Base-by-base conservation (phyloP, 92 coral and sea anemone species). In the Micromussa lordhowensis region DNA sequence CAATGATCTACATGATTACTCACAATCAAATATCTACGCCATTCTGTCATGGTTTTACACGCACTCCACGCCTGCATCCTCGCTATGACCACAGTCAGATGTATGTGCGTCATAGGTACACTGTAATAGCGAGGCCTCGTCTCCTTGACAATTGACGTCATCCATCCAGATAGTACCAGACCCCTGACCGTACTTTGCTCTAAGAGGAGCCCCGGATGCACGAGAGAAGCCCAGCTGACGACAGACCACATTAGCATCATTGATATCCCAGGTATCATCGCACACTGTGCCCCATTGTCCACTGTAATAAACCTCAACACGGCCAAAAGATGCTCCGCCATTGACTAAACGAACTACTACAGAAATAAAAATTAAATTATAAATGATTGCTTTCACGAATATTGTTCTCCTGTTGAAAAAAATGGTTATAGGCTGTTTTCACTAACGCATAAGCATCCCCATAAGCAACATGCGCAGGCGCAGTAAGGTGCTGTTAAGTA, bases 161-260 rank as follows among this genome's bases (percentile, higher is more conserved):
- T 44, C 13, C 51, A 44, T 44, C 51, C 58, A 54, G 81, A 77
- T 26, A 17, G 26, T 14, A 77, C 66, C 81, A 77, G 81, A 77
- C 11, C 81, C 81, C 61, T 48, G 81, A 26, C 81, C 81, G 66
- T 44, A 77, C 24, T n/a, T 54, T 28, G 81, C 81, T 16, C 15
- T 10, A 28, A 0, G 10, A 24, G 22, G 66, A 44, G 64, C 64
- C 21, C 35, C 48, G n/a, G 81, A 10, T 77, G 81, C 81, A 3
- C 35, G 61, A 14, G 78, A 73, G 49, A 73, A 36, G 26, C 78
- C 78, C 51, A 73, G 26, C 48, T 73, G 13, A 19, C 78, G 78
- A 73, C 78, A 18, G 0, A 73, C 29, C 26, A 73, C 78, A 73
- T 73, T 54, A 16, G 81, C 38, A 35, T 77, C 81, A 4, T 11